Percentiles rank a stretch among this genome's conserved stretches.
Evolutionary conservation across 2,888 invertebrate genomes (phyloP).

Genomic region (Scaptomyza cyrtandrae): DNA sequence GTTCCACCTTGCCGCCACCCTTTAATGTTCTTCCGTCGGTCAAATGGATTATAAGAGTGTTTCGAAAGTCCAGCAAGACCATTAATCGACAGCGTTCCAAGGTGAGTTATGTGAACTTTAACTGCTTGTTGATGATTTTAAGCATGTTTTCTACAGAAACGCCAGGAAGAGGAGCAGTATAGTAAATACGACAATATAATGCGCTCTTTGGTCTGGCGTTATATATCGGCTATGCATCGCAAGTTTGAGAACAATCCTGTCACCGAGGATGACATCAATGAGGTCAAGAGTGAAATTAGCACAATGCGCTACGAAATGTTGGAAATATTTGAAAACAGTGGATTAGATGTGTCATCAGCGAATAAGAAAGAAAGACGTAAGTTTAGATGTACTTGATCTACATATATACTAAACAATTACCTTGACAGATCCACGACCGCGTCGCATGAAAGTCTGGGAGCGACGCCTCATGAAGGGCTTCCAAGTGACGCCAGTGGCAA

Average conservation of each 20-base stretch:
- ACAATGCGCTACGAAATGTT: conserved; percentile 95
- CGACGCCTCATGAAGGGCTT: conserved; percentile 95
- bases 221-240: conserved; percentile 94
- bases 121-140: background rate
- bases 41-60: conserved; percentile 89
- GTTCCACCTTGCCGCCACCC: conserved; percentile 95
- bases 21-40: conserved; percentile 96
- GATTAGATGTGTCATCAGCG: conserved; percentile 92
- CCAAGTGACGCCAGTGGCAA: conserved; percentile 90
- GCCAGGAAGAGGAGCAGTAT: conserved; percentile 88
- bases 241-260: conserved; percentile 93
- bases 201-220: conserved; percentile 95
- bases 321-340: conserved; percentile 94
- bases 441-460: conserved; percentile 93
- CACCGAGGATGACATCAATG: conserved; percentile 97
- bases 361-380: conserved; percentile 91
- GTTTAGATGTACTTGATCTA: conserved; percentile 51
- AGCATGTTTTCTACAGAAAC: conserved; percentile 67
- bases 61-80: conserved; percentile 86
- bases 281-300: conserved; percentile 96
- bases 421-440: conserved; percentile 88
- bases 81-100: conserved; percentile 83
- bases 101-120: conserved; percentile 52
- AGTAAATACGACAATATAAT: conserved; percentile 92
- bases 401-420: background rate